These are phyloP conservation scores for Ochlodes sylvanus DNA, from an alignment of 2,888 invertebrate genomes.

Conservation along the genomic window DNA sequence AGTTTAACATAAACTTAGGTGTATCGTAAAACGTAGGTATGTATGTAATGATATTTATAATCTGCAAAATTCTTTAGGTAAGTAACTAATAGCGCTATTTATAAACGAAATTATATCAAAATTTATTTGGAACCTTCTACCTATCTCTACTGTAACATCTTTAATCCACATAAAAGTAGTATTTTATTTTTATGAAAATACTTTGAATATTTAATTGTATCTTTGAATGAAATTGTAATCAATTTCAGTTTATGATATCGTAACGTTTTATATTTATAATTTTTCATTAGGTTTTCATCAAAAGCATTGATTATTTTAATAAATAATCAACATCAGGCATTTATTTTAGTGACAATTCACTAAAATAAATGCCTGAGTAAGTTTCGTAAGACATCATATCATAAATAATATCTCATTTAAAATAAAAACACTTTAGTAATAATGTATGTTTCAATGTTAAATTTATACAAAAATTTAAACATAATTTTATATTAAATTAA, in stretches of 20 bases:
- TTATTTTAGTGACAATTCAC: too few species aligned
- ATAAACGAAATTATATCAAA: conserved; percentile 29
- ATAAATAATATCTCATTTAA: not conserved
- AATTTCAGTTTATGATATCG: not conserved
- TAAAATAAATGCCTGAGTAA: not conserved
- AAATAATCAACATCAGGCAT: too few species aligned
- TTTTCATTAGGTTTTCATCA: too few species aligned
- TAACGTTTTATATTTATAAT: not conserved
- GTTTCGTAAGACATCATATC: not conserved
- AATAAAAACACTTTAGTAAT: not conserved
- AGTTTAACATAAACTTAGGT: conserved; percentile 40
- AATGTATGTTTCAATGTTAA: not conserved
- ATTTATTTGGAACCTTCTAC: not conserved
- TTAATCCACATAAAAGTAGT: too few species aligned
- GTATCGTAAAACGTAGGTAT: conserved; percentile 39
- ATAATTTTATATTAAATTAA: too few species aligned
- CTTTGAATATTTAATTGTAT: too few species aligned
- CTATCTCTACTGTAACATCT: not conserved
- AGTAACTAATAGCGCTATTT: conserved; percentile 29
- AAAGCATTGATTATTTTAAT: too few species aligned
- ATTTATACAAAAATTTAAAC: too few species aligned
- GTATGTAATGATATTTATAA: conserved; percentile 53
- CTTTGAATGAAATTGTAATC: too few species aligned
- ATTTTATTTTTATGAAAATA: too few species aligned
- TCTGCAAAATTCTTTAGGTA: conserved; percentile 51